Conservation (phyloP, 2,888 invertebrate genomes). For the Smittia sp. region DNA sequence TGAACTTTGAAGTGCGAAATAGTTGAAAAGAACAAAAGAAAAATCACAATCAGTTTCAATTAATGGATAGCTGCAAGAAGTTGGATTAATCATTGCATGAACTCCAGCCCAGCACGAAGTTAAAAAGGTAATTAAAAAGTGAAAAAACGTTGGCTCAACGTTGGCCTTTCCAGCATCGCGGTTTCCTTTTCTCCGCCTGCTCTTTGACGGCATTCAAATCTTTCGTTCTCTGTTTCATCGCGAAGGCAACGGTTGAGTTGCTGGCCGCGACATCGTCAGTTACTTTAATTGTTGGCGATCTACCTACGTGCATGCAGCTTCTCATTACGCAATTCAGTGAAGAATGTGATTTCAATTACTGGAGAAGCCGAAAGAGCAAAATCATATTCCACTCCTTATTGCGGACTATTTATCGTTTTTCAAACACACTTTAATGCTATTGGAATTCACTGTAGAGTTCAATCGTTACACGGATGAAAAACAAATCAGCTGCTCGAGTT, state of each 20-base stretch:
- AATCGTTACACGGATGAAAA: too few relatives aligned
- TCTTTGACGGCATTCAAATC: slow-evolving; percentile 12
- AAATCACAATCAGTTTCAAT: neutral
- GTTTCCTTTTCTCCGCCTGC: neutral
- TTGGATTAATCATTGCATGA: slow-evolving; percentile 8
- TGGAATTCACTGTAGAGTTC: neutral
- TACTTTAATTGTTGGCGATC: neutral
- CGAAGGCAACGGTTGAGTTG: neutral
- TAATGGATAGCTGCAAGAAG: slow-evolving; percentile 7
- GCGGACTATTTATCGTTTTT: neutral
- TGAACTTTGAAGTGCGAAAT: too few relatives aligned
- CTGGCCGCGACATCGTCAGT: neutral
- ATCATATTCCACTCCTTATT: neutral
- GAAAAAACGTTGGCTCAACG: neutral
- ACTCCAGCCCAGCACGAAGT: slow-evolving; percentile 7
- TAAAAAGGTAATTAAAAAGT: neutral
- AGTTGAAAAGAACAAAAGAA: too few relatives aligned
- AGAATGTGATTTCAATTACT: neutral
- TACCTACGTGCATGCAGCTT: neutral
- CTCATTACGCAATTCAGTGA: neutral
- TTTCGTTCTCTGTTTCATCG: slow-evolving; percentile 5
- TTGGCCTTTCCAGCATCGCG: neutral
- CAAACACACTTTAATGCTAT: neutral
- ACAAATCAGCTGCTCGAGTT: too few relatives aligned
- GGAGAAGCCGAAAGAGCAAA: neutral